Evolutionary conservation across 1,140 invertebrate genomes (phyloP).

Genomic region (Periplaneta americana): DNA sequence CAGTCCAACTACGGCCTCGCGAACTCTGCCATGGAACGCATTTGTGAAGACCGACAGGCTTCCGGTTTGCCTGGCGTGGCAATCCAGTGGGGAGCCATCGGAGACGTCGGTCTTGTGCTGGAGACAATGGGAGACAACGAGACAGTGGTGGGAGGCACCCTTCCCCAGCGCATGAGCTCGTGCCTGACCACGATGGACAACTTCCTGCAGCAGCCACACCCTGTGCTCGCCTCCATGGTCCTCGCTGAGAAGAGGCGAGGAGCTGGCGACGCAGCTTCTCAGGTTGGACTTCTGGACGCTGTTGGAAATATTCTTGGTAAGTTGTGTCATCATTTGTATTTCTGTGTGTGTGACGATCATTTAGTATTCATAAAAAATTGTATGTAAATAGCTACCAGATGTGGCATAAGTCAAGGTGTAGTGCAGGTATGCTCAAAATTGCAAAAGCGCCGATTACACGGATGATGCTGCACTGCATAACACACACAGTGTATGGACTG

Average conservation of each 20-base stretch:
- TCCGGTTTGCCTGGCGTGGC: conserved; percentile 59
- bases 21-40: conserved; percentile 94
- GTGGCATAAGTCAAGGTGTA: too few relatives aligned
- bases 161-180: conserved; percentile 87
- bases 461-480: too few relatives aligned
- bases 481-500: too few relatives aligned
- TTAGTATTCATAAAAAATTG: too few relatives aligned
- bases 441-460: too few relatives aligned
- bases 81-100: conserved; percentile 97
- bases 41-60: conserved; percentile 77
- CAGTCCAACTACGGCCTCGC: conserved; percentile 95
- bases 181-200: conserved; percentile 81
- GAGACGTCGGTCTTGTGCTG: conserved; percentile 88
- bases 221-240: conserved; percentile 81
- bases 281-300: conserved; percentile 59
- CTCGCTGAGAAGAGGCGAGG: conserved; percentile 65
- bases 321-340: too few relatives aligned
- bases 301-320: conserved; percentile 79
- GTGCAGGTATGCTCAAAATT: too few relatives aligned
- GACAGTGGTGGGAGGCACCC: conserved; percentile 85
- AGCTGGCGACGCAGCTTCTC: conserved; percentile 38
- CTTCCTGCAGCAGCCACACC: conserved; percentile 81
- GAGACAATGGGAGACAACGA: conserved; percentile 81
- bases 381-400: too few relatives aligned
- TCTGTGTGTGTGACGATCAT: too few relatives aligned